These are phyloP conservation scores for Sporophila hypoxantha DNA, from an alignment of 2,113 vertebrate species.

Conservation along the genomic window DNA sequence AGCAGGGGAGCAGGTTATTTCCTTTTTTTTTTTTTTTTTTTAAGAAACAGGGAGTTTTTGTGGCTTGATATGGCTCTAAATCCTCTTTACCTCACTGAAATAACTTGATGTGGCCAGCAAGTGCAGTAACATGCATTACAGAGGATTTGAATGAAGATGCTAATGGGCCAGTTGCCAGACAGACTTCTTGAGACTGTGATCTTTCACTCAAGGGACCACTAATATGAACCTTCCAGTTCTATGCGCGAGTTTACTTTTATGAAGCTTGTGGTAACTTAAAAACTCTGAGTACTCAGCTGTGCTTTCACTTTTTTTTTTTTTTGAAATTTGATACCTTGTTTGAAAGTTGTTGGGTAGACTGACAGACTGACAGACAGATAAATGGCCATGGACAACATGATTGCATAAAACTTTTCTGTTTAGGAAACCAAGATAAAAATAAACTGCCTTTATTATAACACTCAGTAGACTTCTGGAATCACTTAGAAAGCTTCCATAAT, in stretches of 20 bases:
- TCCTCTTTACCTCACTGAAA: neutral
- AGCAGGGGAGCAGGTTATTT: neutral
- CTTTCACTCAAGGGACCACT: neutral
- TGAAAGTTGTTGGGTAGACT: neutral
- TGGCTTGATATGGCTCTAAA: neutral
- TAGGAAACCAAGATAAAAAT: conserved; percentile 17
- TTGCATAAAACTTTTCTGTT: neutral
- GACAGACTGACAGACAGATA: neutral
- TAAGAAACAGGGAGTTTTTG: rapidly evolving
- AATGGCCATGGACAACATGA: neutral
- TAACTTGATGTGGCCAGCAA: neutral
- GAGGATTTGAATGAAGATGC: neutral
- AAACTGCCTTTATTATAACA: neutral
- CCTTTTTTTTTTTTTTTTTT: too few species aligned
- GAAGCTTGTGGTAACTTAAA: neutral
- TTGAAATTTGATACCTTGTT: neutral
- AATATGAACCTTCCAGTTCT: neutral
- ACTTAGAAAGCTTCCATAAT: conserved; percentile 4
- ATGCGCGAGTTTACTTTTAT: neutral
- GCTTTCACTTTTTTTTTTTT: neutral
- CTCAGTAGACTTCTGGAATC: neutral
- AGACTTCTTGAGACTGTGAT: neutral
- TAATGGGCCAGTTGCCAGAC: neutral
- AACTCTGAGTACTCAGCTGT: neutral
- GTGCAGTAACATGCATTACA: neutral